Evolutionary conservation across 2,888 invertebrate species (phyloP), one percentile per base, ranked within the genome.

Genomic region (Orchesellides sinensis): DNA sequence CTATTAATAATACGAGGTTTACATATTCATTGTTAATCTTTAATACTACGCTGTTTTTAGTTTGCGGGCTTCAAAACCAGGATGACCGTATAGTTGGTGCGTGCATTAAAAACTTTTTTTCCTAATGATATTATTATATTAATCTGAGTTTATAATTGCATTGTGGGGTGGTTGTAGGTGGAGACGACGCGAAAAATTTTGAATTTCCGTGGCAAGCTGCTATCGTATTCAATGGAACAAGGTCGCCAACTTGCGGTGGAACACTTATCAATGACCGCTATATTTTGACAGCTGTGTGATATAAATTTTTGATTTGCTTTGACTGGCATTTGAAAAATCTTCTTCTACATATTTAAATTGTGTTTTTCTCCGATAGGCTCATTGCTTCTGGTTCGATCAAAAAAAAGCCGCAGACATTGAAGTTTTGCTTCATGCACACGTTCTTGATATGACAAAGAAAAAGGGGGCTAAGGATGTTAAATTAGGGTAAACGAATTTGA

Each of bases 171-270:
- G n/a, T n/a, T 21, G 52, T 54, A 54, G 77, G 81, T 19, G 87
- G 86, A 8, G 84, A 83, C 69, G 83, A 85, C 65, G 84, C 86
- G 3, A 75, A 72, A 40, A 59, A 74, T 66, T 79, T 72, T 27
- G 87, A 87, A 75, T 87, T 86, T 54, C 87, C 87, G 1, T 87
- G 87, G 87, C 80, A 77, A 47, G 83, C 78, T 0, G 87, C 86
- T 0, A 65, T 87, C 17, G 87, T 87, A 1, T 75, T 56, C 32
- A 1, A 70, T 8, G 80, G 78, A 40, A 85, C 86, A 1, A 74
- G 87, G 6, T 19, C 49, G 4, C 85, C 84, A 0, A 70, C 29
- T 25, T 86, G 86, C 56, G 85, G 87, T 5, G 82, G 35, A 21
- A 2, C 78, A 4, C n/a, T 78, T 40, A 75, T 82, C 10, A 75